Conservation (phyloP, 2,797 vertebrate genomes). For the Rhodeus uyekii region DNA sequence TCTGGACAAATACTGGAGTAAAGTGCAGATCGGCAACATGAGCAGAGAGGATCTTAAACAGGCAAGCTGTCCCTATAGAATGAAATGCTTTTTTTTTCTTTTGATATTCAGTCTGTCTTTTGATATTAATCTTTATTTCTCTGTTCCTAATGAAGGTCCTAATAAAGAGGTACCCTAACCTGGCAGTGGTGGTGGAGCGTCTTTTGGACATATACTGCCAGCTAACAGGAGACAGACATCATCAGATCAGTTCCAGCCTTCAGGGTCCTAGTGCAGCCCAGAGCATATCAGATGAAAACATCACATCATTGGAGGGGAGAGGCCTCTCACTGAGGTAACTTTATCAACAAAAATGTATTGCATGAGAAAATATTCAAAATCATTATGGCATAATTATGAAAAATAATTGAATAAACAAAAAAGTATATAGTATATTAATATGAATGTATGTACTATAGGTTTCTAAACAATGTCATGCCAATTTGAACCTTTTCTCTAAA, state of each 20-base stretch:
- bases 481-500: neutral
- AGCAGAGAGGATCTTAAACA: slow-evolving; percentile 87
- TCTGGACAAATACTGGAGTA: slow-evolving; percentile 95
- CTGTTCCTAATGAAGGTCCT: slow-evolving; percentile 84
- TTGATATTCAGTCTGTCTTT: neutral
- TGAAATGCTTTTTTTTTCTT: neutral
- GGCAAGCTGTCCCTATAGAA: slow-evolving; percentile 67
- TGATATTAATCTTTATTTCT: neutral
- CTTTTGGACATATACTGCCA: slow-evolving; percentile 91
- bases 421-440: neutral
- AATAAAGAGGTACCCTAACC: slow-evolving; percentile 77
- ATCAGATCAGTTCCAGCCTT: slow-evolving; percentile 46
- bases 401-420: neutral
- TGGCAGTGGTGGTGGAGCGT: slow-evolving; percentile 80
- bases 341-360: neutral
- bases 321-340: slow-evolving; percentile 89
- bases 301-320: slow-evolving; percentile 84
- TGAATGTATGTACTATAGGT: neutral
- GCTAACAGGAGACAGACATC: slow-evolving; percentile 86
- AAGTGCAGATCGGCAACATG: slow-evolving; percentile 89
- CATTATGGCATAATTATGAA: neutral
- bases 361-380: neutral
- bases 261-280: slow-evolving; percentile 54
- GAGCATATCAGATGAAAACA: slow-evolving; percentile 69
- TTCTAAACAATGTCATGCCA: neutral